Evolutionary conservation across 1,140 invertebrate genomes (phyloP).

Genomic region (Cyclargus thomasi): DNA sequence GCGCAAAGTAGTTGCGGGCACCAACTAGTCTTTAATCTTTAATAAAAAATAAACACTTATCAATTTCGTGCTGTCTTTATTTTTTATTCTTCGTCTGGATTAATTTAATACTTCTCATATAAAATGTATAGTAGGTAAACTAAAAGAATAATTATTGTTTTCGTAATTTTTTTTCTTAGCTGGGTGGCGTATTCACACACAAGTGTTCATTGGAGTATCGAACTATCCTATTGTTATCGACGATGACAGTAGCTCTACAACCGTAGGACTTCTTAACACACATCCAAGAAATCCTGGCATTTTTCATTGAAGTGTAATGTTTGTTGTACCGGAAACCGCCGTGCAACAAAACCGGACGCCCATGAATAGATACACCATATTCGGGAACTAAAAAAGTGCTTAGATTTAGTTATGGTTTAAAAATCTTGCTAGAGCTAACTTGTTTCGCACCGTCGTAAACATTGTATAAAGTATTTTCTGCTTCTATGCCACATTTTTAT

Average conservation of each 20-base stretch:
- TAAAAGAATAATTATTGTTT: too few species aligned
- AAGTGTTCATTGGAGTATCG: slow-evolving; percentile 18
- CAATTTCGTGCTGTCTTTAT: too few species aligned
- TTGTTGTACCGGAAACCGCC: slow-evolving; percentile 24
- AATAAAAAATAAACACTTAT: too few species aligned
- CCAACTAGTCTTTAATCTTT: too few species aligned
- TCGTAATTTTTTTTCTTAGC: too few species aligned
- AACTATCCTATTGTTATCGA: slow-evolving; percentile 19
- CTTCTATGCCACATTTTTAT: too few species aligned
- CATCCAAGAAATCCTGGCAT: slow-evolving; percentile 24
- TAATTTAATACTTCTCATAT: too few species aligned
- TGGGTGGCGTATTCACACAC: slow-evolving; percentile 1
- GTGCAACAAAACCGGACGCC: slow-evolving; percentile 21
- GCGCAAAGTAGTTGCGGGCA: too few species aligned
- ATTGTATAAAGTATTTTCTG: too few species aligned
- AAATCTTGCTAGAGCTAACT: too few species aligned
- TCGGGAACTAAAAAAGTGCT: slow-evolving; percentile 12
- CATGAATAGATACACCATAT: slow-evolving; percentile 21
- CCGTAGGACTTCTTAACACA: slow-evolving; percentile 26
- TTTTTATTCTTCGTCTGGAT: too few species aligned
- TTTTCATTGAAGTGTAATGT: slow-evolving; percentile 21
- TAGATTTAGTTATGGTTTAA: neutral
- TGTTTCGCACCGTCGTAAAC: neutral
- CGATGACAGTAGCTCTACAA: slow-evolving; percentile 22
- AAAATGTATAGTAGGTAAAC: too few species aligned